Evolutionary conservation across 2,888 invertebrate genomes (phyloP), one percentile per base, ranked within the genome.

Genomic region (Drosophila barbarae): DNA sequence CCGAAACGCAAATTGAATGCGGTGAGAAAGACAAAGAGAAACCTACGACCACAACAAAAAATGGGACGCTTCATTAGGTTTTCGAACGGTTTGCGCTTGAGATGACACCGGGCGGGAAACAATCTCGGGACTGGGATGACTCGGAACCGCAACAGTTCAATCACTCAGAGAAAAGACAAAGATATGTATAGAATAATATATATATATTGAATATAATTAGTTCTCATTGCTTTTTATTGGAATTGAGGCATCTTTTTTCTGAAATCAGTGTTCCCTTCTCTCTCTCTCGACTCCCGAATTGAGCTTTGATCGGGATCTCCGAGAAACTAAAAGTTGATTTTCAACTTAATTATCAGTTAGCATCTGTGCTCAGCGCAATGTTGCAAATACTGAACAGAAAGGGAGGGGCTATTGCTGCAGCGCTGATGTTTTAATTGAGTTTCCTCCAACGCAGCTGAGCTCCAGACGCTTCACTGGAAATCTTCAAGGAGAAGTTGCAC

Each of bases 341-440:
- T 77, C 79, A 71, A 84, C 79, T 81, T 84, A 81, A 82, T 84
- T 82, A 82, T 77, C 84, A 69, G 77, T 73, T 84, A 76, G 82
- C 84, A 84, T 84, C 84, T 84, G 84, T 73, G 72, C 56, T 55
- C 72, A 71, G 75, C 57, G 63, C 34, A 41, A 26, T 67, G 73
- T 61, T 63, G 61, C 44, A 59, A 68, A 52, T 69, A 59, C 44
- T 32, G 49, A 42, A 13, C 44, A 56, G 18, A 47, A 39, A 15
- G 21, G 21, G 21, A 21, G 39, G 44, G 58, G 64, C 41, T 69
- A 72, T 63, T 77, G 76, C 74, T 49, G 52, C 71, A 63, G 39
- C 69, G 67, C 69, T 77, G 82, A 84, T 82, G 82, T 81, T 81
- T 81, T 81, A 81, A 81, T 81, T 81, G 81, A 82, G 79, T 84